phyloP scores from a whole-genome alignment of 1,140 invertebrate genomes.

The Zaprionus taronus region DNA sequence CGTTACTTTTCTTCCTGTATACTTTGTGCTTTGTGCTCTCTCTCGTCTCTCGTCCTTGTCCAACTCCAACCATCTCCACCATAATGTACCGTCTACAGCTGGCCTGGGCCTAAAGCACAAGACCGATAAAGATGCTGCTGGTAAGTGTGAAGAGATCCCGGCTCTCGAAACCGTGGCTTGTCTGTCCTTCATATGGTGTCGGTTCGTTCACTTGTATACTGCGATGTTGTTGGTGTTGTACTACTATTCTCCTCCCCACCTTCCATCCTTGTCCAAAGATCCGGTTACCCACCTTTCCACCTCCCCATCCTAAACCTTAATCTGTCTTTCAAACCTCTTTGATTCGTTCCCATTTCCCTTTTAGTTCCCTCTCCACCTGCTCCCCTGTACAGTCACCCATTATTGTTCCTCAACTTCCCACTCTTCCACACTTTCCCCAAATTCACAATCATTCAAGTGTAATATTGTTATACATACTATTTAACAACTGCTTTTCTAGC shows the following conservation, averaged over 20 bases:
- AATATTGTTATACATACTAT: conserved; percentile 19
- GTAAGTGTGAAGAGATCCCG: conserved; percentile 52
- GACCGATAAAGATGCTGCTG: conserved; percentile 58
- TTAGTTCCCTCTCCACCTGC: neutral
- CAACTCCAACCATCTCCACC: conserved; percentile 17
- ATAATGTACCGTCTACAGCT: conserved; percentile 48
- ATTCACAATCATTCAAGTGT: neutral
- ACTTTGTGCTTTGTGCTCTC: conserved; percentile 34
- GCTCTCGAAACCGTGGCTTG: neutral
- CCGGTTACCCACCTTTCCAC: neutral
- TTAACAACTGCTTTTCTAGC: conserved; percentile 1
- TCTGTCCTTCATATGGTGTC: conserved; percentile 24
- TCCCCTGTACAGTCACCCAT: neutral
- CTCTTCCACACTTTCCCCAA: neutral
- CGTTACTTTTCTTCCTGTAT: conserved; percentile 35
- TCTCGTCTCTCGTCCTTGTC: conserved; percentile 39
- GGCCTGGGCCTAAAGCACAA: conserved; percentile 73
- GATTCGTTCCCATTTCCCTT: neutral
- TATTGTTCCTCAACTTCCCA: neutral
- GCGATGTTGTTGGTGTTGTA: conserved; percentile 42
- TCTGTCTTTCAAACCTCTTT: neutral
- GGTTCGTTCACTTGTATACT: conserved; percentile 20
- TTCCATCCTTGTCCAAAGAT: neutral
- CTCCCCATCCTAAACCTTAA: neutral
- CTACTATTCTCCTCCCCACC: neutral